A percentile compares a stretch with the other conserved stretches of the same genome.
phyloP scores from a whole-genome alignment of 2,888 invertebrate species.

The Saturnia japonica region DNA sequence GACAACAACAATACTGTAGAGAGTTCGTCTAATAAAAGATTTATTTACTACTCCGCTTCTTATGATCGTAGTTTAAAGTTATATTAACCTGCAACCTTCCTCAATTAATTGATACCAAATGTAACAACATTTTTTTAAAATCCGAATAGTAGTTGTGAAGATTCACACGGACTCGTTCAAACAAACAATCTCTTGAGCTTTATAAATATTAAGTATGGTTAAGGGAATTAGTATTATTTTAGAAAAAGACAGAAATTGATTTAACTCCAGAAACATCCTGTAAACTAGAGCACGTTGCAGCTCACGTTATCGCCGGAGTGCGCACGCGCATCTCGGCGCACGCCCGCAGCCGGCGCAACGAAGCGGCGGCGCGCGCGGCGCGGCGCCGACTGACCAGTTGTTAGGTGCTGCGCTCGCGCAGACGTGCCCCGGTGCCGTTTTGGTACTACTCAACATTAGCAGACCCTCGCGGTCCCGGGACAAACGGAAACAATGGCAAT shows the following conservation, averaged over 20 bases:
- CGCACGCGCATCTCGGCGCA: constrained; percentile 37
- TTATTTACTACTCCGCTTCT: too few relatives aligned
- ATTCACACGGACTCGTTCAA: too few relatives aligned
- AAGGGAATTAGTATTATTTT: background rate
- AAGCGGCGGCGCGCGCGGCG: too few relatives aligned
- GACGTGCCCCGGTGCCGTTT: background rate
- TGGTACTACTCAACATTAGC: background rate
- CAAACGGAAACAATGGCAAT: background rate
- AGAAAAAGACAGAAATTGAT: background rate
- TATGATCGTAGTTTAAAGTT: too few relatives aligned
- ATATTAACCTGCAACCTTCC: too few relatives aligned
- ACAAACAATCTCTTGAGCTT: too few relatives aligned
- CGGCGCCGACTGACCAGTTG: constrained; percentile 45
- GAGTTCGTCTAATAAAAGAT: too few relatives aligned
- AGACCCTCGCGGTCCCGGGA: background rate
- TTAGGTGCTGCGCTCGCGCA: constrained; percentile 23
- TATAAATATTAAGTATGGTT: background rate
- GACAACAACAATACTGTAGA: too few relatives aligned
- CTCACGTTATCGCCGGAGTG: constrained; percentile 52
- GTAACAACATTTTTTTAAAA: too few relatives aligned
- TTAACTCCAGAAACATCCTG: constrained; percentile 33
- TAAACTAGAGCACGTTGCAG: constrained; percentile 34
- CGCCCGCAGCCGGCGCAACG: constrained; percentile 35
- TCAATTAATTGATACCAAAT: too few relatives aligned
- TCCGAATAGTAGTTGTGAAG: too few relatives aligned